Conservation (phyloP, 2,888 invertebrate species). For the Drosophila heteroneura region DNA sequence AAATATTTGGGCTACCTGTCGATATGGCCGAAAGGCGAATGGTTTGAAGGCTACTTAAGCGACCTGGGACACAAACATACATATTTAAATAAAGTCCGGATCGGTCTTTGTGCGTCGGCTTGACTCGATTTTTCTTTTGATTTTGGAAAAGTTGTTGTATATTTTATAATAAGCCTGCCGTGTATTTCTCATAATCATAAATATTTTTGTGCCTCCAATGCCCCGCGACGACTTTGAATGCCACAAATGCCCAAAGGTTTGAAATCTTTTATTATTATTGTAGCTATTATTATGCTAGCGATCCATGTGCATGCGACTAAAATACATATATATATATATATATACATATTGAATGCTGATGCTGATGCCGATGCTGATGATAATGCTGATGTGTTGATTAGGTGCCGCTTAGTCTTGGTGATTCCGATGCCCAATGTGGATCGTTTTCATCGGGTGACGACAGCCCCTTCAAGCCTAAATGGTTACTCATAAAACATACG, state of each 20-base stretch:
- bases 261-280: conserved; percentile 64
- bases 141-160: conserved; percentile 79
- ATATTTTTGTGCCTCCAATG: conserved; percentile 70
- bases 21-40: conserved; percentile 64
- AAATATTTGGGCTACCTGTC: conserved; percentile 84
- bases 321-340: conserved; percentile 21
- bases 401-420: conserved; percentile 72
- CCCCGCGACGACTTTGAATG: conserved; percentile 48
- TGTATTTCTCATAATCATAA: conserved; percentile 81
- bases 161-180: conserved; percentile 78
- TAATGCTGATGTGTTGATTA: conserved; percentile 81
- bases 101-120: conserved; percentile 58
- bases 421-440: conserved; percentile 54
- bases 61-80: conserved; percentile 54
- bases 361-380: conserved; percentile 46
- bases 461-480: conserved; percentile 48
- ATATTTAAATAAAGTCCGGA: conserved; percentile 71
- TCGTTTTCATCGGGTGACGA: conserved; percentile 48
- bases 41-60: conserved; percentile 64
- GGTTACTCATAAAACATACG: conserved; percentile 48
- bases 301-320: conserved; percentile 34
- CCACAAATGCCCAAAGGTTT: conserved; percentile 60
- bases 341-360: conserved; percentile 10
- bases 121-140: conserved; percentile 74
- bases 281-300: conserved; percentile 38